These are phyloP conservation scores for Ciconia boyciana DNA, from an alignment of 2,113 vertebrate species.

Conservation along the genomic window DNA sequence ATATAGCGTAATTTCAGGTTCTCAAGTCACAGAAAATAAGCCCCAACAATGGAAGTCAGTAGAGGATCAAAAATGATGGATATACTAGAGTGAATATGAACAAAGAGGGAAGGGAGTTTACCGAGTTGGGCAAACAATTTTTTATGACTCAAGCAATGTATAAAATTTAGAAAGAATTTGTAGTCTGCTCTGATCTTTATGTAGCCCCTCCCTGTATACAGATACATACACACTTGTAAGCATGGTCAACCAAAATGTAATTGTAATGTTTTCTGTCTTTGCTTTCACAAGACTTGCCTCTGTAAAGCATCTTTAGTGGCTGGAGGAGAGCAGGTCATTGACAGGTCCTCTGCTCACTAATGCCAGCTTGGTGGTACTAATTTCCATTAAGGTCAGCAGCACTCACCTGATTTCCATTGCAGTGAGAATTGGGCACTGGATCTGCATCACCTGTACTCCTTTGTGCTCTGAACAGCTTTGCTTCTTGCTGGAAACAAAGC, in stretches of 20 bases:
- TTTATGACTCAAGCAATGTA: background rate
- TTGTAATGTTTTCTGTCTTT: background rate
- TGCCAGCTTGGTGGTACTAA: background rate
- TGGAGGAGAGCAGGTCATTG: background rate
- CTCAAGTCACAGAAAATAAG: constrained; percentile 47
- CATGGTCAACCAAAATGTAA: background rate
- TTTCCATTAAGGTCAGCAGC: background rate
- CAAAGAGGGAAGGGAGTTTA: constrained; percentile 15
- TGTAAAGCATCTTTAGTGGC: background rate
- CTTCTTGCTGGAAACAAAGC: background rate
- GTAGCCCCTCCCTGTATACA: background rate
- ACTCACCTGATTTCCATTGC: background rate
- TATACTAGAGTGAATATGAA: constrained; percentile 14
- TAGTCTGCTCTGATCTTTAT: background rate
- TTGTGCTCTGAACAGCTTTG: background rate
- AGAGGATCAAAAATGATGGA: constrained; percentile 19
- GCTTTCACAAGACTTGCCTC: background rate
- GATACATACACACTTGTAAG: background rate
- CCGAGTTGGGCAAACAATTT: background rate
- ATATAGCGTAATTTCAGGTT: constrained; percentile 31
- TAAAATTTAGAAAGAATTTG: constrained; percentile 23
- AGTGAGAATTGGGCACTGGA: background rate
- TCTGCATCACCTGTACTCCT: background rate
- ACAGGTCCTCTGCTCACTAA: background rate
- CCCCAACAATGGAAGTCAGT: constrained; percentile 10